Conservation (phyloP, 1,140 invertebrate genomes). For the Calycopis cecrops region DNA sequence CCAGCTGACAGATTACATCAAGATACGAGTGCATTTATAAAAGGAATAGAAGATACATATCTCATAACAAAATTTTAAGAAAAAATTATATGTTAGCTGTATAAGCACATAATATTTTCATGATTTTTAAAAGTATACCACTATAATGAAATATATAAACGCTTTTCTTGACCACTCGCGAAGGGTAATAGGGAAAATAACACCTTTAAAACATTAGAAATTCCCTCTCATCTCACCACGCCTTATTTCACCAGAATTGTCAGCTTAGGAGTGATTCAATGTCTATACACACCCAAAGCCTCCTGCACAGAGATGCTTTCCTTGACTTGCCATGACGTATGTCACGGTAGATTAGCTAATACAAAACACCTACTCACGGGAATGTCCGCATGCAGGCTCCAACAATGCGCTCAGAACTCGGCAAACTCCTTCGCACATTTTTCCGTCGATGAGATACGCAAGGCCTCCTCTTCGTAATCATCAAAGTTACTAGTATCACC, state of each 20-base stretch:
- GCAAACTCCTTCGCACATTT: conserved; percentile 99
- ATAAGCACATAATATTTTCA: too few relatives aligned
- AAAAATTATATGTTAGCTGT: too few relatives aligned
- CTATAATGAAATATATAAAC: conserved; percentile 24
- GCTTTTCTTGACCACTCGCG: conserved; percentile 6
- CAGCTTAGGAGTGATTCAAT: conserved; percentile 44
- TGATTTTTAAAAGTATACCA: conserved; percentile 41
- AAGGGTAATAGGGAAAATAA: conserved; percentile 67
- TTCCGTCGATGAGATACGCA: conserved; percentile 97
- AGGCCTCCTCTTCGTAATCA: conserved; percentile 97
- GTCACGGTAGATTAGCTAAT: conserved; percentile 63
- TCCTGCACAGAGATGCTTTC: conserved; percentile 39
- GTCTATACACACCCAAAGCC: conserved; percentile 54
- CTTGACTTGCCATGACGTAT: conserved; percentile 40
- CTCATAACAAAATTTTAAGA: too few relatives aligned
- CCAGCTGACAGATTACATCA: too few relatives aligned
- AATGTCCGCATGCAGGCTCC: conserved; percentile 50
- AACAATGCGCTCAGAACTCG: conserved; percentile 87
- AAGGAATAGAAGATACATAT: too few relatives aligned
- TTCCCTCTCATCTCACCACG: conserved; percentile 50
- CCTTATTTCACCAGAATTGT: conserved; percentile 43
- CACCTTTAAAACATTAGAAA: conserved; percentile 62
- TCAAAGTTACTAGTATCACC: conserved; percentile 99
- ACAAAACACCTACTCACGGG: conserved; percentile 57
- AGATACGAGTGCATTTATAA: too few relatives aligned